Conservation (phyloP, 2,113 vertebrate genomes). For the Dryoscopus gambensis region DNA sequence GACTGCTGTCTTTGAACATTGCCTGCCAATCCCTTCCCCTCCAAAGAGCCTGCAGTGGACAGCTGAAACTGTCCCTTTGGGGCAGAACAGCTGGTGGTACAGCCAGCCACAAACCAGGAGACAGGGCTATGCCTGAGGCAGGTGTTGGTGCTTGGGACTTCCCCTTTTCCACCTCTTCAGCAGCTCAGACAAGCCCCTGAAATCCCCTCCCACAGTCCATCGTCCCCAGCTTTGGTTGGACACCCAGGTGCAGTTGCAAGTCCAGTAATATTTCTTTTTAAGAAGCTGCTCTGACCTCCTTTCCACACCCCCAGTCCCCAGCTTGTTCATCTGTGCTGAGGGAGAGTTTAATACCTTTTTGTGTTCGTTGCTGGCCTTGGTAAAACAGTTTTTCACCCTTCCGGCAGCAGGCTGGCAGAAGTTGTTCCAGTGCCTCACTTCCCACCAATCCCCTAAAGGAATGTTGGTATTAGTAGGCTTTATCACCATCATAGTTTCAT, state of each 20-base stretch:
- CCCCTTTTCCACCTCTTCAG: neutral
- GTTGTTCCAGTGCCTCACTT: neutral
- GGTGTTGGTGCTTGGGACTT: neutral
- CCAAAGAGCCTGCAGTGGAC: neutral
- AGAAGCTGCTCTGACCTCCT: neutral
- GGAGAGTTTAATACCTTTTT: neutral
- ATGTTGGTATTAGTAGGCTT: neutral
- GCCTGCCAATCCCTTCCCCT: neutral
- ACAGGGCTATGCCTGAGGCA: neutral
- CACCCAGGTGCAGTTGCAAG: neutral
- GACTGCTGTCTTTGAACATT: neutral
- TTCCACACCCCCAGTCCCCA: neutral
- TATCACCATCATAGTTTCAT: neutral
- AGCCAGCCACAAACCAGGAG: neutral
- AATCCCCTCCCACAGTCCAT: neutral
- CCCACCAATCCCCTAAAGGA: neutral
- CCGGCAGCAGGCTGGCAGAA: neutral
- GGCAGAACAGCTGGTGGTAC: neutral
- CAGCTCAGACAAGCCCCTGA: neutral
- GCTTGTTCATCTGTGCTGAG: neutral
- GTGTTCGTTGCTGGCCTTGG: neutral
- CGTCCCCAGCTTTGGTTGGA: fast-evolving
- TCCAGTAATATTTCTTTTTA: neutral
- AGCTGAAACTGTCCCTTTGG: neutral
- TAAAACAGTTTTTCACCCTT: neutral